Evolutionary conservation across 2,113 vertebrate species (phyloP).

Genomic region (Oncorhynchus masou): DNA sequence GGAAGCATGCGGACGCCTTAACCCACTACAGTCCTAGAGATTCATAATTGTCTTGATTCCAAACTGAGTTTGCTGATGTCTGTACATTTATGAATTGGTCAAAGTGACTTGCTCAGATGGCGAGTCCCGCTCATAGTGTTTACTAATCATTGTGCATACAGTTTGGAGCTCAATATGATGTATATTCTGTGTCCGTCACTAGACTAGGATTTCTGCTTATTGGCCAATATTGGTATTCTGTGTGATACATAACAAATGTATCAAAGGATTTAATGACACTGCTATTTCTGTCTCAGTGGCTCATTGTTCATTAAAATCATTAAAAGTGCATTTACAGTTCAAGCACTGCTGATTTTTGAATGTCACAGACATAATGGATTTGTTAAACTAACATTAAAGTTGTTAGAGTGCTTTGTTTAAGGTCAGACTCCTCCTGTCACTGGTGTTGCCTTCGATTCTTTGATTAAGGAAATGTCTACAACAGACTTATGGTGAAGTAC

Average conservation of each 20-base stretch:
- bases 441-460: slow-evolving; percentile 24
- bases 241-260: slow-evolving; percentile 44
- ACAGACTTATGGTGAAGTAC: not conserved
- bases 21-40: not conserved
- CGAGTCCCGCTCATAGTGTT: not conserved
- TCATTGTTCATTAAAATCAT: slow-evolving; percentile 59
- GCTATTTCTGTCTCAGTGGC: slow-evolving; percentile 36
- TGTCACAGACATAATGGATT: slow-evolving; percentile 49
- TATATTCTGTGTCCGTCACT: slow-evolving; percentile 8
- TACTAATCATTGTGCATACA: not conserved
- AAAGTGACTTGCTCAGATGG: not conserved
- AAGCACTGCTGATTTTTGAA: slow-evolving; percentile 45
- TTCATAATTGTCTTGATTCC: not conserved
- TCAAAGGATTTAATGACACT: slow-evolving; percentile 48
- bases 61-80: not conserved
- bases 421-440: slow-evolving; percentile 42
- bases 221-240: slow-evolving; percentile 34
- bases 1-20: too few relatives aligned
- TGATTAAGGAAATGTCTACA: slow-evolving; percentile 35
- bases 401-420: slow-evolving; percentile 35
- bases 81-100: not conserved
- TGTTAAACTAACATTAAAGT: slow-evolving; percentile 43
- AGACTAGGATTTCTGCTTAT: slow-evolving; percentile 26
- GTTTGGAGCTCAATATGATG: slow-evolving; percentile 11
- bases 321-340: slow-evolving; percentile 46